phyloP scores from a whole-genome alignment of 2,888 invertebrate species.

The Ephialtes manifestator region DNA sequence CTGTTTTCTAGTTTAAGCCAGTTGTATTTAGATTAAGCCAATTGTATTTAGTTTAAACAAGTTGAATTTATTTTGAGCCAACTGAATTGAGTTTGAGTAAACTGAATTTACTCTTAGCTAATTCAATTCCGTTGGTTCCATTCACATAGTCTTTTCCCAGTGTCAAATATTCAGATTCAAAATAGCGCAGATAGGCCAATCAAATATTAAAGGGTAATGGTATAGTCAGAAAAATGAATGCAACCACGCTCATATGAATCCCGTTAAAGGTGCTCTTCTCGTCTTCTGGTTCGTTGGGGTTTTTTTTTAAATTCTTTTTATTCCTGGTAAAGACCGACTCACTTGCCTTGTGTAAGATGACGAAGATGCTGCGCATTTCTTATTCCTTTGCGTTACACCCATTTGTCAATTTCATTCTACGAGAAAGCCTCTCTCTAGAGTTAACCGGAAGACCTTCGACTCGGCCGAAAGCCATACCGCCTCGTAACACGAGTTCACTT shows the following conservation, averaged over 20 bases:
- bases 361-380: slow-evolving; percentile 7
- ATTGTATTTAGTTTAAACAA: background rate
- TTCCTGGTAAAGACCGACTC: slow-evolving; percentile 10
- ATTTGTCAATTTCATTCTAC: slow-evolving; percentile 42
- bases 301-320: slow-evolving; percentile 29
- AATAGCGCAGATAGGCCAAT: background rate
- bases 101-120: too few species aligned
- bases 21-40: background rate
- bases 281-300: background rate
- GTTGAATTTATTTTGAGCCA: background rate
- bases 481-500: slow-evolving; percentile 17
- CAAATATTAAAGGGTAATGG: background rate
- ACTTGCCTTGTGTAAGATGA: background rate
- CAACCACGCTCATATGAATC: background rate
- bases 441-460: slow-evolving; percentile 24
- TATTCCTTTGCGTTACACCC: slow-evolving; percentile 23
- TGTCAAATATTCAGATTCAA: background rate
- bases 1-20: background rate
- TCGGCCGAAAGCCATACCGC: background rate
- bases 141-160: background rate
- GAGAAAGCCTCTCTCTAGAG: background rate
- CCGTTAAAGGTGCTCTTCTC: background rate
- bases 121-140: too few species aligned
- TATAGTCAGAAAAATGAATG: background rate
- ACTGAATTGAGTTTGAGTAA: too few species aligned